Evolutionary conservation across 2,888 invertebrate species (phyloP), one percentile per base, ranked within the genome.

Genomic region (Tetragnatha montana): DNA sequence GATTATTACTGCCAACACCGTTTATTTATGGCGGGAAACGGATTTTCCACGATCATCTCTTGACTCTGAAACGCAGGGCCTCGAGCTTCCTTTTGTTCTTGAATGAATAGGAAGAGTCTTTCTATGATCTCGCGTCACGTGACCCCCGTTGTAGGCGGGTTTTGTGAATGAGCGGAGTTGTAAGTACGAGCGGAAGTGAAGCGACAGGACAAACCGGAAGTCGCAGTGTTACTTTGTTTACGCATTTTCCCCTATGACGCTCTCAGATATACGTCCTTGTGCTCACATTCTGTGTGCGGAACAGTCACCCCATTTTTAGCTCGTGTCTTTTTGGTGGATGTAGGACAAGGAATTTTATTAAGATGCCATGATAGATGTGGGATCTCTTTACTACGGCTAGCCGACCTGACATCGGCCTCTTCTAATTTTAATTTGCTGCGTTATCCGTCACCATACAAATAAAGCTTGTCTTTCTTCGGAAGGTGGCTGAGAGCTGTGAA

Each of bases 181-280:
- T 89, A 89, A 84, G 51, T 75, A 21, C 50, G 22, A 86, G 68
- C 85, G 89, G 89, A 89, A 89, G 80, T 85, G 75, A 71, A 85
- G 81, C 89, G 81, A 81, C 85, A 81, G 80, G 60, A 78, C 82
- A 76, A 76, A 88, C 81, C 89, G 89, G 89, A 89, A 89, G 85
- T 81, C 70, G 19, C 75, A 60, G 68, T 76, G 85, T 81, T 85
- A 85, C 89, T 85, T 81, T 89, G 89, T 85, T 85, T 81, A 85
- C 70, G 73, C 80, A 68, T 68, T 50, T 81, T 81, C 35, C 22
- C 69, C 50, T 12, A 50, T n/a, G 17, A 82, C 73, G 50, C 50
- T 73, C 51, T 60, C 73, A 74, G 73, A 82, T 73, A 82, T 73
- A 73, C 76, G 84, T 76, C 84, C 84, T 84, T 84, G 84, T 49